Conservation (phyloP, 1,140 invertebrate species). For the Stegodyphus mimosarum region DNA sequence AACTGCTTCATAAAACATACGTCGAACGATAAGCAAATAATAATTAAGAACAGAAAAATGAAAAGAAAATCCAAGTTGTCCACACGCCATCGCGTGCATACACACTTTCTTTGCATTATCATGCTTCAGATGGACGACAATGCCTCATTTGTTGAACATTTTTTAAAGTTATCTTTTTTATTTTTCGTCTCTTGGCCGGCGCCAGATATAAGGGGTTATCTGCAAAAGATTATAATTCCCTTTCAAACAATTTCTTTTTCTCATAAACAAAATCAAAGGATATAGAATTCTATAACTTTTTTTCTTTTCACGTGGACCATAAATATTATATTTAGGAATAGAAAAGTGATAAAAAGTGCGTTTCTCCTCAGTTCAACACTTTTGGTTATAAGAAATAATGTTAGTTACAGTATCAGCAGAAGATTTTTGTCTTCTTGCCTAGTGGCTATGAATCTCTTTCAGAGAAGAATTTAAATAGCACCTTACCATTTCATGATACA, state of each 20-base stretch:
- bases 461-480: no score
- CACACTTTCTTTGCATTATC: conserved; percentile 2
- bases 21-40: neutral
- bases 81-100: conserved; percentile 19
- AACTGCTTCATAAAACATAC: conserved; percentile 27
- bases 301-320: neutral
- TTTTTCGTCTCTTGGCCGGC: no score
- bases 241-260: neutral
- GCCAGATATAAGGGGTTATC: neutral
- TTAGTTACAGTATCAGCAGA: no score
- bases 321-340: neutral
- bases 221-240: neutral
- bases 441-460: no score
- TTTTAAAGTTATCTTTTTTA: no score
- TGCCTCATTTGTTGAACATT: conserved; percentile 26
- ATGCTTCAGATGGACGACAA: conserved; percentile 15
- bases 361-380: neutral
- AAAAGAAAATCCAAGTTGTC: neutral
- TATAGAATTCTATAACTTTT: neutral
- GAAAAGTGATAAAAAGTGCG: neutral
- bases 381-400: no score
- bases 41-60: no score
- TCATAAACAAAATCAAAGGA: neutral
- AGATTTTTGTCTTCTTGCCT: no score
- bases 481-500: no score